Conservation (phyloP, 2,797 vertebrate species). For the Anguilla obscura region DNA sequence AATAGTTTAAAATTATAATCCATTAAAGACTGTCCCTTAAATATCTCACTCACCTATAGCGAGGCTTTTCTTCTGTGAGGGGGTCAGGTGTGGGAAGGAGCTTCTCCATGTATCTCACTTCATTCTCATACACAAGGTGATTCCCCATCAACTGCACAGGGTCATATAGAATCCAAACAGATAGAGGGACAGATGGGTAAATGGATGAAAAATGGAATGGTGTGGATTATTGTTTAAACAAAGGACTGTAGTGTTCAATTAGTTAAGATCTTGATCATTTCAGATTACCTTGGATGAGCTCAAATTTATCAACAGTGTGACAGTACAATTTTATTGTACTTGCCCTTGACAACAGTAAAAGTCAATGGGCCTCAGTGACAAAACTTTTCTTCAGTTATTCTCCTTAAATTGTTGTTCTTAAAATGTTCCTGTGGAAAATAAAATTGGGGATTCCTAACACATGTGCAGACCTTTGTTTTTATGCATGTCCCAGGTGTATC, state of each 20-base stretch:
- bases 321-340: background rate
- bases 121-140: conserved; percentile 74
- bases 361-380: too few relatives aligned
- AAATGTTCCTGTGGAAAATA: too few relatives aligned
- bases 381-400: too few relatives aligned
- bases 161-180: background rate
- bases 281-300: background rate
- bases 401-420: too few relatives aligned
- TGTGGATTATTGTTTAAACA: background rate
- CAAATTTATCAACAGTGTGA: background rate
- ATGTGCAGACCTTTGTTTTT: too few relatives aligned
- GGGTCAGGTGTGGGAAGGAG: conserved; percentile 56
- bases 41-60: conserved; percentile 64
- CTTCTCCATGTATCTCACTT: conserved; percentile 69
- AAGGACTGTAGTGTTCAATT: background rate
- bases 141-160: conserved; percentile 63
- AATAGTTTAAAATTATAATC: background rate
- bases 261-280: background rate
- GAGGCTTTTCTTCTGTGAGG: conserved; percentile 67
- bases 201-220: background rate
- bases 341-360: too few relatives aligned
- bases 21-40: background rate
- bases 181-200: background rate
- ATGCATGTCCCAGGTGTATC: too few relatives aligned
- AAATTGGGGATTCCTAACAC: too few relatives aligned